These are phyloP conservation scores for Adineta ricciae DNA, from an alignment of 2,888 invertebrate genomes.

Conservation along the genomic window DNA sequence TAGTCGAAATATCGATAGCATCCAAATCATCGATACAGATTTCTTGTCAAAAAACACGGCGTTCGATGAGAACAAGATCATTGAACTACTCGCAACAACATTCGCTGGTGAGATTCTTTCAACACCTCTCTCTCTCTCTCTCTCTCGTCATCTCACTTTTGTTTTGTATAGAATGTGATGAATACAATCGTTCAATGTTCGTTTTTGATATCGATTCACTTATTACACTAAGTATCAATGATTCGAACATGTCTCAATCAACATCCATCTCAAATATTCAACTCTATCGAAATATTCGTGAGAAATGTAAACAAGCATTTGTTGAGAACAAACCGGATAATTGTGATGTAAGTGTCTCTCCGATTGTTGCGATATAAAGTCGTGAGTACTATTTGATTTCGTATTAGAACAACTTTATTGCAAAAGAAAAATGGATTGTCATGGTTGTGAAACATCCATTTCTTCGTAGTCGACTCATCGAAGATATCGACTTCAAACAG, in stretches of 20 bases:
- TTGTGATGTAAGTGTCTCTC: background rate
- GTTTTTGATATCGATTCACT: background rate
- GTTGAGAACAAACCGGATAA: background rate
- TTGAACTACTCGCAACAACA: background rate
- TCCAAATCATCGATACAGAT: background rate
- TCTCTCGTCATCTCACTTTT: too few species aligned
- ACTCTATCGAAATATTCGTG: background rate
- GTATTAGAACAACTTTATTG: too few species aligned
- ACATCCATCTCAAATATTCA: background rate
- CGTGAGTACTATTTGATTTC: background rate
- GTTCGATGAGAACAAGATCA: background rate
- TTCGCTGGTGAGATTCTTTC: background rate
- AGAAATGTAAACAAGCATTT: background rate
- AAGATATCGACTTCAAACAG: background rate
- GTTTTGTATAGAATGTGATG: background rate
- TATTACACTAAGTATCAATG: background rate
- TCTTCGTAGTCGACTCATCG: background rate
- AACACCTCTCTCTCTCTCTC: too few species aligned
- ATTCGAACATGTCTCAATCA: background rate
- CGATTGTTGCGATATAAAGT: background rate
- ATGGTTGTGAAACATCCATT: slow-evolving; percentile 1
- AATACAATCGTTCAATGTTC: background rate
- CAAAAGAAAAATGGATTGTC: background rate
- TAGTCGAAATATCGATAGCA: background rate
- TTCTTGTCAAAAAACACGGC: background rate